Percentiles rank a stretch among this genome's conserved stretches.
phyloP scores from a whole-genome alignment of 2,888 invertebrate genomes.

The Phortica okadai region DNA sequence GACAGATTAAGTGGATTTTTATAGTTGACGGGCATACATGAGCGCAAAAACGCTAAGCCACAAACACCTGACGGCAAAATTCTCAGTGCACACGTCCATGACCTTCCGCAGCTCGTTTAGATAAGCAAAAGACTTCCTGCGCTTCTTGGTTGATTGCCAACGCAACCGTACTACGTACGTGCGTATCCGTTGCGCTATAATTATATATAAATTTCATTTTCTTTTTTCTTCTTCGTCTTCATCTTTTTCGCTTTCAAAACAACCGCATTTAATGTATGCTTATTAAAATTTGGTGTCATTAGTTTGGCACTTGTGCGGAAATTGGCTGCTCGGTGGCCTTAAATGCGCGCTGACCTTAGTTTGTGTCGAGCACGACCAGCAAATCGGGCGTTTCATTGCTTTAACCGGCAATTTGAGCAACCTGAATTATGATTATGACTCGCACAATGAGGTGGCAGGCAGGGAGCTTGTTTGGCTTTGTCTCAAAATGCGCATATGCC shows the following conservation, averaged over 20 bases:
- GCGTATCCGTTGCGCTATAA: not conserved
- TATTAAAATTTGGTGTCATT: constrained; percentile 65
- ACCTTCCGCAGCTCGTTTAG: constrained; percentile 46
- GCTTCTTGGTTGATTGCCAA: not conserved
- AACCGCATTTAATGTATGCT: constrained; percentile 54
- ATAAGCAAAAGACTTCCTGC: constrained; percentile 53
- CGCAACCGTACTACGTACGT: not conserved
- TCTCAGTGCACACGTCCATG: constrained; percentile 30
- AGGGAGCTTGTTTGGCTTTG: constrained; percentile 30
- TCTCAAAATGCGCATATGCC: not conserved
- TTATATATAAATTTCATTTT: not conserved
- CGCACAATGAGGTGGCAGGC: constrained; percentile 23
- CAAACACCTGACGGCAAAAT: constrained; percentile 46
- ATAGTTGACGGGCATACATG: constrained; percentile 44
- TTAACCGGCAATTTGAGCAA: not conserved
- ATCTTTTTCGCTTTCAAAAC: not conserved
- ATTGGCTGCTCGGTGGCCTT: constrained; percentile 41
- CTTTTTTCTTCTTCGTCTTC: too few relatives aligned
- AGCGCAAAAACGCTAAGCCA: constrained; percentile 43
- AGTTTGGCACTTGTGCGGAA: constrained; percentile 47
- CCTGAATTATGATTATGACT: constrained; percentile 31
- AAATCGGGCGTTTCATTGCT: not conserved
- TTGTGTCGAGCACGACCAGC: not conserved
- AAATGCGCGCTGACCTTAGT: not conserved
- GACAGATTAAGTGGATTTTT: constrained; percentile 59